A percentile compares a stretch with the other conserved stretches of the same genome.
Evolutionary conservation across 1,140 invertebrate genomes (phyloP).

Genomic region (Drosophila sturtevanti): DNA sequence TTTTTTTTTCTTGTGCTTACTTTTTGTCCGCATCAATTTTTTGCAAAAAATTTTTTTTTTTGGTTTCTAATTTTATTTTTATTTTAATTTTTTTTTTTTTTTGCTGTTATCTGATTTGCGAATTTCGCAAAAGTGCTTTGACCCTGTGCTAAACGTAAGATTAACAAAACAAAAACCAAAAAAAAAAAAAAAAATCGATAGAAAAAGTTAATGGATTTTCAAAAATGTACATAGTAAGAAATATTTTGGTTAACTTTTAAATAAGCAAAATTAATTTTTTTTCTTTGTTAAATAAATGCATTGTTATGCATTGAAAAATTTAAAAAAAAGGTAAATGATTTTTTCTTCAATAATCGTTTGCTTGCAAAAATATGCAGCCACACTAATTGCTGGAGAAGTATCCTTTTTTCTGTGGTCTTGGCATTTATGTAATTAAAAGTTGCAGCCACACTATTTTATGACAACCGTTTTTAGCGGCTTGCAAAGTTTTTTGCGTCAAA

Average conservation of each 20-base stretch:
- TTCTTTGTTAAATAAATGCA: neutral
- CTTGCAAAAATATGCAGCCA: neutral
- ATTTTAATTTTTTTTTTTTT: constrained; percentile 7
- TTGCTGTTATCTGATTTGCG: constrained; percentile 25
- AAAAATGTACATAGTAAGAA: neutral
- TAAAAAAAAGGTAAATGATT: too few species aligned
- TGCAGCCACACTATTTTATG: constrained; percentile 5
- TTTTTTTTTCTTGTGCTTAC: neutral
- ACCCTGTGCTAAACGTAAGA: constrained; percentile 63
- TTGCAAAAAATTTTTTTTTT: constrained; percentile 41
- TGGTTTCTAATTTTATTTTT: constrained; percentile 22
- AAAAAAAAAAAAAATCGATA: neutral
- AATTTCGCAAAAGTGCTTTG: constrained; percentile 68
- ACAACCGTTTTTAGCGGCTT: neutral
- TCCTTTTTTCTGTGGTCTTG: neutral
- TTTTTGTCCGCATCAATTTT: constrained; percentile 43
- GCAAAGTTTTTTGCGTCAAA: neutral
- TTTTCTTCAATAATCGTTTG: too few species aligned
- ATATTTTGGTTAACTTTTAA: neutral
- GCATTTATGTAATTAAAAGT: neutral
- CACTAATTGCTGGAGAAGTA: neutral
- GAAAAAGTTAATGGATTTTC: neutral
- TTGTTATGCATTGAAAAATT: neutral
- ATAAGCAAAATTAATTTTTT: neutral
- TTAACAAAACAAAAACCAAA: neutral